Evolutionary conservation across 2,113 vertebrate species (phyloP), one percentile per base, ranked within the genome.

Genomic region (Plecotus auritus): DNA sequence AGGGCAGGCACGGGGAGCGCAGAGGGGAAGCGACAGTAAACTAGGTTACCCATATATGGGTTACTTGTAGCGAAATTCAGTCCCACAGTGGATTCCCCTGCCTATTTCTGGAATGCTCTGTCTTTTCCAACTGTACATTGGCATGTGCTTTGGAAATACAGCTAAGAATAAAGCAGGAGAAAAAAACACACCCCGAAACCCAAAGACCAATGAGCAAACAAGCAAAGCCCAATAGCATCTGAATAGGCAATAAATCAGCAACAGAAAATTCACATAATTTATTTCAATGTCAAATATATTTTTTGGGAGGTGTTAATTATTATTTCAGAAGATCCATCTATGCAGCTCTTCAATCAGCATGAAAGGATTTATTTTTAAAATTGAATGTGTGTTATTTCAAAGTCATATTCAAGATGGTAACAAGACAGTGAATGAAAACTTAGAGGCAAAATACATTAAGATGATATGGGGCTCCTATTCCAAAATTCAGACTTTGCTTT

Each of bases 71-170:
- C 47, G 73, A 85, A 94, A 91, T 72, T 90, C 47, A 47, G 67
- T 78, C 72, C n/a, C 90, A 87, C 84, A 83, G 76, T 93, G 84
- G 84, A 90, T 94, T 89, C 85, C 72, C 94, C 91, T 77, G 77
- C 22, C 49, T 88, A 80, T 95, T 97, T 97, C 90, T 95, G 95
- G 94, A 97, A 93, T 93, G 54, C n/a, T 85, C 90, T 76, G 45
- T 95, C 76, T 95, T 94, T 97, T 83, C 93, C 88, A 95, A 93
- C 93, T 95, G 90, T 93, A 96, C 17, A 23, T 93, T 95, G 95
- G 84, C 73, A 93, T 93, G 61, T 56, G 77, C 86, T 67, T 93
- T 96, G 94, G 73, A 96, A 94, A 90, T 64, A 70, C 61, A 88
- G 93, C 81, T 94, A 96, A 93, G 81, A 95, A 94, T 91, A 93